Base-by-base conservation (phyloP, 2,888 invertebrate species). In the Micoletzkya japonica region DNA sequence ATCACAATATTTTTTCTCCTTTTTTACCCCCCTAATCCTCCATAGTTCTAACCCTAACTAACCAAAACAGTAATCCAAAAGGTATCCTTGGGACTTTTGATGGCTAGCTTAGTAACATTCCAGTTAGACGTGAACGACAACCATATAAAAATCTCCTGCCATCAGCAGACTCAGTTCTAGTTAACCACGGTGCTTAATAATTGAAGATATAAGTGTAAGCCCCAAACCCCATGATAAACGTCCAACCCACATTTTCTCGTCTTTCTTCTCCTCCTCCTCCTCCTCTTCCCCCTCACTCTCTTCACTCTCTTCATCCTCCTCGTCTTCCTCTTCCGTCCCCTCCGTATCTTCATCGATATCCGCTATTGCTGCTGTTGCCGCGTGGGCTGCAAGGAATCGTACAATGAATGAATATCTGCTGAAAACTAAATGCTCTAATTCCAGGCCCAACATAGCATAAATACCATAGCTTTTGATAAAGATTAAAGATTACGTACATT, bases 281-380 rank as follows among this genome's bases (percentile, higher is more conserved):
- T 66, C 69, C 60, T 73, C 61, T 66, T 44, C 57, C 67, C 70
- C 28, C 3, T 44, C 61, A 28, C 61, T 70, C 39, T 70, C 57
- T 17, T 34, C 37, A 54, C 2, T 50, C 71, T 57, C 71, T 72
- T 75, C 73, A 73, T 74, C 72, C 72, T 72, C 63, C 73, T 72
- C 36, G 70, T 73, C 61, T 69, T 73, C 56, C 72, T 75, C 49
- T 70, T 75, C 70, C 63, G 32, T 44, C 72, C 69, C 34, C 73
- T 74, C 14, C 68, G 61, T 44, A 69, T 72, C 37, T 71, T 71
- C n/a, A 64, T 59, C 26, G 58, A 59, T 20, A 74, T 75, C 59
- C 70, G 36, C 64, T 0, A 52, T 52, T 17, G 64, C 50, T 26
- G 37, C 52, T 30, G 7, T 44, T 17, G 64, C 52, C 4, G 54